phyloP scores from a whole-genome alignment of 2,888 invertebrate species.

The Dolomedes plantarius region DNA sequence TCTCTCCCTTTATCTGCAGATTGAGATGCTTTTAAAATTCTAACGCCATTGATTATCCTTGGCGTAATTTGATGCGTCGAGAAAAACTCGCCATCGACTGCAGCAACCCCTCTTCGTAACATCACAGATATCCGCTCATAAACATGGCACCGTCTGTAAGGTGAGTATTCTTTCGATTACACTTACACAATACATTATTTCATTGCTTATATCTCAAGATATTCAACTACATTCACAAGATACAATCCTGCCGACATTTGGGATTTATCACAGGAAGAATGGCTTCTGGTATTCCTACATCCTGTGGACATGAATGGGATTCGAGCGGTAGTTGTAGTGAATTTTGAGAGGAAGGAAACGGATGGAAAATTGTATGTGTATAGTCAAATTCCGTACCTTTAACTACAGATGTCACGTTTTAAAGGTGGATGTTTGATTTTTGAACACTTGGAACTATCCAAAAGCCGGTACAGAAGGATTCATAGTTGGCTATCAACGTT shows the following conservation, averaged over 20 bases:
- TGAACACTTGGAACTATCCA: not conserved
- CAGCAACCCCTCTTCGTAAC: conserved; percentile 49
- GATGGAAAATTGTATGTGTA: conserved; percentile 51
- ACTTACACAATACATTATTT: not conserved
- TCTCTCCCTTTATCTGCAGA: not conserved
- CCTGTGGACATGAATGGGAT: conserved; percentile 12
- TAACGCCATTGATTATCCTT: not conserved
- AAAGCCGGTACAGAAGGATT: not conserved
- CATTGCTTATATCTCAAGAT: not conserved
- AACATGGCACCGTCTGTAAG: conserved; percentile 68
- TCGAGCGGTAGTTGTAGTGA: conserved; percentile 44
- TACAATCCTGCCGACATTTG: not conserved
- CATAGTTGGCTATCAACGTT: not conserved
- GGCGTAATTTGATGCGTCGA: not conserved
- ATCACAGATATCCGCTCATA: conserved; percentile 61
- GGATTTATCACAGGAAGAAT: not conserved
- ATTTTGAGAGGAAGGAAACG: conserved; percentile 37
- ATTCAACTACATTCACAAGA: not conserved
- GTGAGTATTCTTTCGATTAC: conserved; percentile 34
- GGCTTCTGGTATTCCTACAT: not conserved
- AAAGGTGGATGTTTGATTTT: conserved; percentile 33
- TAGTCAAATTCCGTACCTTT: conserved; percentile 51
- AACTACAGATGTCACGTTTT: conserved; percentile 62
- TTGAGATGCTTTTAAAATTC: no score
- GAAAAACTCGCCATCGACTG: not conserved